Base-by-base conservation (phyloP, 2,113 vertebrate species). In the Muntiacus muntjak region DNA sequence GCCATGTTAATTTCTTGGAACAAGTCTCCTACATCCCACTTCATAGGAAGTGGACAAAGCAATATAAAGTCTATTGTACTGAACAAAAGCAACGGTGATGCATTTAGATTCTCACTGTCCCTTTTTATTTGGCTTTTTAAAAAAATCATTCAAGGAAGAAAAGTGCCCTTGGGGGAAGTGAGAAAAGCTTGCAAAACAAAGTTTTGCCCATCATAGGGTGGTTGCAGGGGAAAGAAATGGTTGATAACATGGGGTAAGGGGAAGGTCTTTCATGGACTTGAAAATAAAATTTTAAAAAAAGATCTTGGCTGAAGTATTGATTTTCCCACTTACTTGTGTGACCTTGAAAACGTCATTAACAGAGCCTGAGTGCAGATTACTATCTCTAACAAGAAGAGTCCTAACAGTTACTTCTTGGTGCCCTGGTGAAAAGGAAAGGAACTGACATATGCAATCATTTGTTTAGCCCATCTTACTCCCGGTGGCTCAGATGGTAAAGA, bases 61-160 rank as follows among this genome's bases (percentile, higher is more conserved):
- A 92, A 97, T 95, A 97, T 60, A 94, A 96, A 97, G 83, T 95
- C 96, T 97, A 96, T 97, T 98, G 97, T 95, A 82, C 36, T 78
- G 47, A 95, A 98, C 96, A 97, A 98, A 97, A 96, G 97, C 89
- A 74, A 33, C 1, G 0, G 94, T 54, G 85, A 54, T 43, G 92
- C 97, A 60, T 96, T 92, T 82, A 94, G 67, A 95, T 89, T 93
- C 97, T 97, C 93, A 82, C 86, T 93, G 83, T 81, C 96, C 58
- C 76, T 89, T 96, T 97, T 52, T 95, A 81, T 64, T 60, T 86
- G 57, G 57, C 85, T 97, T 81, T 83, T n/a, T 40, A 74, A 79
- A 97, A 92, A 93, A 95, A 50, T 88, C 43, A 82, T 47, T 94
- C 87, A 82, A 78, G 95, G 87, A 96, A 90, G 85, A 79, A 96